These are phyloP conservation scores for Tetramorium parvispinum DNA, from an alignment of 1,140 invertebrate species.

Conservation along the genomic window DNA sequence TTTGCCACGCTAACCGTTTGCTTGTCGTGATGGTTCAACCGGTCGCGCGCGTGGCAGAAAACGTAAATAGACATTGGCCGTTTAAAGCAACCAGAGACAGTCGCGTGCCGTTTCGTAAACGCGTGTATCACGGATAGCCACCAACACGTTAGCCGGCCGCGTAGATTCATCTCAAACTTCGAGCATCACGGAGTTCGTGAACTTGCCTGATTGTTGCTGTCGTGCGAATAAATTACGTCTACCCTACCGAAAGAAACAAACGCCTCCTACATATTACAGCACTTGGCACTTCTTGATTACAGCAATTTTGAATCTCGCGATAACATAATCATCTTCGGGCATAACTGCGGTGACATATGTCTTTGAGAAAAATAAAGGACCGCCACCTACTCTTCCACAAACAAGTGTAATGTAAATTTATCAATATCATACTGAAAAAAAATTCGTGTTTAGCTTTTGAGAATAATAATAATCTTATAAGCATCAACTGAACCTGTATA, in stretches of 20 bases:
- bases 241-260: neutral
- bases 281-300: neutral
- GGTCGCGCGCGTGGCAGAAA: slow-evolving; percentile 32
- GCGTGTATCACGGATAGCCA: neutral
- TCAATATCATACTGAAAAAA: no score
- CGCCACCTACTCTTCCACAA: no score
- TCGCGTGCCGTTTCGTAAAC: slow-evolving; percentile 31
- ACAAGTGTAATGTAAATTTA: no score
- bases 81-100: slow-evolving; percentile 39
- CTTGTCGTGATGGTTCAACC: slow-evolving; percentile 20
- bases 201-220: neutral
- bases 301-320: neutral
- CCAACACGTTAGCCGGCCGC: neutral
- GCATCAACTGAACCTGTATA: neutral
- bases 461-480: neutral
- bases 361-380: no score
- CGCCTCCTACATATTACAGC: neutral
- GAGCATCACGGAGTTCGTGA: neutral
- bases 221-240: neutral
- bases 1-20: neutral
- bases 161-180: slow-evolving; percentile 26
- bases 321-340: neutral
- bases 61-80: slow-evolving; percentile 36
- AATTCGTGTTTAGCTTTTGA: neutral
- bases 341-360: neutral